phyloP scores from a whole-genome alignment of 1,140 invertebrate species.

The Sitophilus oryzae region DNA sequence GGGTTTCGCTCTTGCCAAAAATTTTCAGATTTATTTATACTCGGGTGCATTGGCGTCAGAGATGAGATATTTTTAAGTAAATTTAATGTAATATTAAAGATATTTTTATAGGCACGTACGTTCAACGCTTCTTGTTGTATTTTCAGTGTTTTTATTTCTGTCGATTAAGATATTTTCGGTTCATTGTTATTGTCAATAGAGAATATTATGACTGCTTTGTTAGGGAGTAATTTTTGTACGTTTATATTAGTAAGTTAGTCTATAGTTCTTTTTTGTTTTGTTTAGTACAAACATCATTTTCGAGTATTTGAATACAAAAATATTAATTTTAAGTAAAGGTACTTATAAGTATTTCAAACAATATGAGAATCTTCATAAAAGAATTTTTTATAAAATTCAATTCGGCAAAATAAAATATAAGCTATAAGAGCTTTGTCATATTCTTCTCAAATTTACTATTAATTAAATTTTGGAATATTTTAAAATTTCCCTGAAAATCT shows the following conservation, averaged over 20 bases:
- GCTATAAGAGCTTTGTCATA: no score
- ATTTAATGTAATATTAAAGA: constrained; percentile 2
- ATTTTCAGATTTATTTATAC: constrained; percentile 9
- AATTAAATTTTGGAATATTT: no score
- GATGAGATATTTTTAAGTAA: constrained; percentile 14
- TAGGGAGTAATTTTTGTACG: neutral
- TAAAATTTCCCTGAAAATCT: no score
- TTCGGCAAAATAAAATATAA: no score
- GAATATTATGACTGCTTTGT: constrained; percentile 13
- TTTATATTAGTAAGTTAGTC: constrained; percentile 8
- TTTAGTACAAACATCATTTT: no score
- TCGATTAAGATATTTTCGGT: no score
- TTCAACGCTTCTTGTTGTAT: neutral
- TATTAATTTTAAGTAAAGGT: no score
- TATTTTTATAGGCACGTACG: constrained; percentile 10
- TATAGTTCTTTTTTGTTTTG: neutral
- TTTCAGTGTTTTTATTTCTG: no score
- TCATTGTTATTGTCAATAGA: constrained; percentile 11
- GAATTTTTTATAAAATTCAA: neutral
- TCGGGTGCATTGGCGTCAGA: constrained; percentile 14
- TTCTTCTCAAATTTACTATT: no score
- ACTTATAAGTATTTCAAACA: no score
- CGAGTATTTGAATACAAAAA: no score
- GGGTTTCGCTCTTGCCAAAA: neutral
- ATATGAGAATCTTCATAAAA: no score